Evolutionary conservation across 2,888 invertebrate species (phyloP).

Genomic region (Colostygia pectinataria): DNA sequence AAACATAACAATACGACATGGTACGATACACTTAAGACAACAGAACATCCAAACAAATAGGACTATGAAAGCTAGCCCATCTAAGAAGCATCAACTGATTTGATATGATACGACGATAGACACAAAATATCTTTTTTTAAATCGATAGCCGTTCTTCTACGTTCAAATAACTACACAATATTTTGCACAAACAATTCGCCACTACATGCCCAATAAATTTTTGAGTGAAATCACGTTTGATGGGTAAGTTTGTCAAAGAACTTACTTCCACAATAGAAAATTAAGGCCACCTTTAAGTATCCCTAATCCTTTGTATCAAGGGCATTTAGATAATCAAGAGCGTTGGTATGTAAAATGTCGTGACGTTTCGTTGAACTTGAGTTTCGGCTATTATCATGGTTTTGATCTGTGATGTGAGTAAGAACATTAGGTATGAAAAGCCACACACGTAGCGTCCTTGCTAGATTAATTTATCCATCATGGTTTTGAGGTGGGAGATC

Average conservation of each 20-base stretch:
- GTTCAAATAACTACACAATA: too few species aligned
- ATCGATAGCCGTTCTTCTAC: too few species aligned
- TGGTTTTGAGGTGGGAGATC: constrained; percentile 42
- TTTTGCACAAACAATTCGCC: too few species aligned
- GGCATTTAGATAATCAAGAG: constrained; percentile 72
- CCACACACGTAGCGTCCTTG: constrained; percentile 76
- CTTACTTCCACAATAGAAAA: constrained; percentile 56
- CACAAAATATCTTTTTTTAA: not conserved
- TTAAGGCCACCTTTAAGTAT: constrained; percentile 53
- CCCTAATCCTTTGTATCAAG: constrained; percentile 63
- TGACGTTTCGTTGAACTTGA: constrained; percentile 68
- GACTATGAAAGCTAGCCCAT: too few species aligned
- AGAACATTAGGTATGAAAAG: constrained; percentile 42
- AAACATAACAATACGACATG: constrained; percentile 1
- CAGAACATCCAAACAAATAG: constrained; percentile 16
- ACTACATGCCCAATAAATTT: too few species aligned
- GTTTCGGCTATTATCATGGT: constrained; percentile 61
- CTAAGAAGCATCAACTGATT: too few species aligned
- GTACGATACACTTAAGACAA: constrained; percentile 9
- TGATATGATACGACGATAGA: too few species aligned
- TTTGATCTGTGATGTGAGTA: constrained; percentile 69
- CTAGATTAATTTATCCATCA: constrained; percentile 66
- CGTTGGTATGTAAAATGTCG: constrained; percentile 65
- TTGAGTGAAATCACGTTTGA: too few species aligned
- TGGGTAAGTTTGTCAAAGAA: too few species aligned